A percentile compares a stretch with the other conserved stretches of the same genome.
Evolutionary conservation across 1,140 invertebrate genomes (phyloP).

Genomic region (Pygmarrhopalites habei): DNA sequence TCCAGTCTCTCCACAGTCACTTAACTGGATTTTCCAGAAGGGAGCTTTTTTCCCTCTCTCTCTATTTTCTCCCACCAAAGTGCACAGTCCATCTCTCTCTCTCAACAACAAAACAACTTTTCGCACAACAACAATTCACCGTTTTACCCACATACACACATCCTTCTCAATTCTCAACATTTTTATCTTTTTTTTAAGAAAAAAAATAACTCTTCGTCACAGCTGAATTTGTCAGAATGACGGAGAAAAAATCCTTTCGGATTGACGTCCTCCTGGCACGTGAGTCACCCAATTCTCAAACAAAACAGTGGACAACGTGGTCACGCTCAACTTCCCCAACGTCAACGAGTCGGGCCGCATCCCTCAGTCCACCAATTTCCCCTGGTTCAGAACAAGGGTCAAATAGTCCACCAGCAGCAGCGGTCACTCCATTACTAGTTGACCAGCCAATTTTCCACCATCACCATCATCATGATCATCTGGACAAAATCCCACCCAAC

Average conservation of each 20-base stretch:
- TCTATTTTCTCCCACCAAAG: too few relatives aligned
- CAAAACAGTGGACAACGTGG: slow-evolving; percentile 23
- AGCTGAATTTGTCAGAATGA: too few relatives aligned
- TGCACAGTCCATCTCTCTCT: too few relatives aligned
- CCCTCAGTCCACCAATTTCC: slow-evolving; percentile 45
- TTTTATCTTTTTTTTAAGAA: not conserved
- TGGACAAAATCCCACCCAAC: not conserved
- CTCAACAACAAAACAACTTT: too few relatives aligned
- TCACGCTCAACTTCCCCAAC: slow-evolving; percentile 22
- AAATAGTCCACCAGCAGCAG: slow-evolving; percentile 11
- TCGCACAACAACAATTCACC: too few relatives aligned
- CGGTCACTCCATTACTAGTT: not conserved
- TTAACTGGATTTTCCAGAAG: not conserved
- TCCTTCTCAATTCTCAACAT: not conserved
- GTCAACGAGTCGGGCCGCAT: slow-evolving; percentile 41
- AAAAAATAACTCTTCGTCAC: too few relatives aligned
- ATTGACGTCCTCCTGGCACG: slow-evolving; percentile 38
- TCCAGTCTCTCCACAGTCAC: not conserved
- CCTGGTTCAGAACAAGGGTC: slow-evolving; percentile 43
- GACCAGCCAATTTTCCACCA: not conserved
- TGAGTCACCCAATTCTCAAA: slow-evolving; percentile 17
- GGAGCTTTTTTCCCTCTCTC: too few relatives aligned
- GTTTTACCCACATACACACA: too few relatives aligned
- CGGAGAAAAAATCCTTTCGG: slow-evolving; percentile 37
- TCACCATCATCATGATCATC: slow-evolving; percentile 11